A percentile compares a stretch with the other conserved stretches of the same genome.
phyloP scores from a whole-genome alignment of 2,888 invertebrate species.

The Conops quadrifasciatus region DNA sequence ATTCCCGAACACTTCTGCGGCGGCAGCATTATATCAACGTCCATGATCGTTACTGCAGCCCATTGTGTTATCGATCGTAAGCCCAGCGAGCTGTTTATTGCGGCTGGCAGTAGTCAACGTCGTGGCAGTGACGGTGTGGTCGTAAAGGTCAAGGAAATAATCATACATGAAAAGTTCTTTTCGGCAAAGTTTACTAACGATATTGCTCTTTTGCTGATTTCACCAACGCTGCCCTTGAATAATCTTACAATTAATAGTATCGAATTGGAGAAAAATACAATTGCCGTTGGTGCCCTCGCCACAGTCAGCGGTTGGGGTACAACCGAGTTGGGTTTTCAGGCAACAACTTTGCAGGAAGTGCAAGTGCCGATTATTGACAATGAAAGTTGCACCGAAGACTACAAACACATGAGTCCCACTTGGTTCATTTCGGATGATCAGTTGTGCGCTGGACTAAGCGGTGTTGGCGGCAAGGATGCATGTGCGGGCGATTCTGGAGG shows the following conservation, averaged over 20 bases:
- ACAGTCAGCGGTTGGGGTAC: constrained; percentile 56
- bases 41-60: constrained; percentile 55
- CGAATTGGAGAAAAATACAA: constrained; percentile 41
- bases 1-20: constrained; percentile 49
- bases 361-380: constrained; percentile 52
- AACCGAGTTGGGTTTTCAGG: constrained; percentile 46
- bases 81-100: constrained; percentile 39
- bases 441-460: constrained; percentile 49
- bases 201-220: constrained; percentile 65
- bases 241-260: constrained; percentile 45
- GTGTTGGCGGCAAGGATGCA: constrained; percentile 47
- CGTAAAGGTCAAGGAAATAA: constrained; percentile 65
- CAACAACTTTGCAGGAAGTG: constrained; percentile 49
- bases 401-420: constrained; percentile 36
- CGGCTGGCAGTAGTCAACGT: constrained; percentile 48
- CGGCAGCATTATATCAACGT: constrained; percentile 43
- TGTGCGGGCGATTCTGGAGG: constrained; percentile 58
- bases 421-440: constrained; percentile 38
- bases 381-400: constrained; percentile 47
- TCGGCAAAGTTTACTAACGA: constrained; percentile 66
- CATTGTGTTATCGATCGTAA: constrained; percentile 52
- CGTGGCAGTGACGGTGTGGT: constrained; percentile 65
- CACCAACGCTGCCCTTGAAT: constrained; percentile 46
- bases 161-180: constrained; percentile 66
- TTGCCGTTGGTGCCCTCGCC: constrained; percentile 45